Conservation (phyloP, 2,113 vertebrate species). For the Microtus montanus region DNA sequence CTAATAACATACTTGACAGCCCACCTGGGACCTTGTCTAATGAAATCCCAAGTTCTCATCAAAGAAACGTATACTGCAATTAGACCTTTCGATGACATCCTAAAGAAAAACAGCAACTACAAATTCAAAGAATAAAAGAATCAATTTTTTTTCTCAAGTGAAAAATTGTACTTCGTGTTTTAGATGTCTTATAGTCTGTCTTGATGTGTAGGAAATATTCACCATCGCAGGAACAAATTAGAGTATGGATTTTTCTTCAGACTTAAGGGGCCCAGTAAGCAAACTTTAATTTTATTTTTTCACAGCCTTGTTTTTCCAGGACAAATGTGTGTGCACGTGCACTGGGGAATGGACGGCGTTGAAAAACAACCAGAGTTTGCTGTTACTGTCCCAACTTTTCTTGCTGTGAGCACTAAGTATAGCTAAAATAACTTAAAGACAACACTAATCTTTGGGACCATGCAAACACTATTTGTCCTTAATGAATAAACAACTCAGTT, state of each 20-base stretch:
- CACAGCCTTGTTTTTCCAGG: conserved; percentile 20
- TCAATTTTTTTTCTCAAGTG: conserved; percentile 56
- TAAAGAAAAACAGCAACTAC: conserved; percentile 63
- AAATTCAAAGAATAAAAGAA: conserved; percentile 57
- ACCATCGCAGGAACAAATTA: conserved; percentile 51
- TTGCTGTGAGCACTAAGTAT: conserved; percentile 56
- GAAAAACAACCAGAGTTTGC: conserved; percentile 54
- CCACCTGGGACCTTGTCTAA: conserved; percentile 70
- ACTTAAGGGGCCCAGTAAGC: conserved; percentile 35
- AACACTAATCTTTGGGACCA: not conserved
- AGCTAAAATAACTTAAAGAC: conserved; percentile 48
- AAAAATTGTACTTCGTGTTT: conserved; percentile 67
- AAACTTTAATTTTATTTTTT: conserved; percentile 56
- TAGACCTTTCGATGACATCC: conserved; percentile 67
- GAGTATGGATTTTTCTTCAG: conserved; percentile 56
- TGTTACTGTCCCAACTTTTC: not conserved
- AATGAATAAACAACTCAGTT: conserved; percentile 54
- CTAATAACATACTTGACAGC: conserved; percentile 63
- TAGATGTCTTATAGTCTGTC: conserved; percentile 54
- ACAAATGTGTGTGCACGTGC: not conserved
- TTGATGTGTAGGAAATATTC: conserved; percentile 70
- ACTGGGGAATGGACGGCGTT: not conserved
- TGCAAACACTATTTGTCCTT: not conserved
- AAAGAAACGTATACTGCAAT: conserved; percentile 76
- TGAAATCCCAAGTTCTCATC: conserved; percentile 76